phyloP scores from a whole-genome alignment of 1,140 invertebrate species.

The Polypedilum pembai region DNA sequence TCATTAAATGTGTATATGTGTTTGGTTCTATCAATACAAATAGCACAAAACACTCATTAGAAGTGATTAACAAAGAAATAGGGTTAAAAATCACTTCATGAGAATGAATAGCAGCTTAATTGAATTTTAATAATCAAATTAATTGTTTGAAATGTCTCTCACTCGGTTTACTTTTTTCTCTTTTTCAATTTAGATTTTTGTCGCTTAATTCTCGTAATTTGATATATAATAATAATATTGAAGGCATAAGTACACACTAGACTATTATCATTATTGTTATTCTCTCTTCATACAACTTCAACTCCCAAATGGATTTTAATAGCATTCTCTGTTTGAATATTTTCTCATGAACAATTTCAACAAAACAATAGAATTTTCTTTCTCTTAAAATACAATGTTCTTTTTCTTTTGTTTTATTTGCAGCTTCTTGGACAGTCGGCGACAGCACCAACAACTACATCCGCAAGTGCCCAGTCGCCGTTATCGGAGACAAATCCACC shows the following conservation, averaged over 20 bases:
- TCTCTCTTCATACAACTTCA: background rate
- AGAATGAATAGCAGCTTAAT: background rate
- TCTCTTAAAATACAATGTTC: conserved; percentile 15
- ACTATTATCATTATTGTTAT: background rate
- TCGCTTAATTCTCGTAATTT: conserved; percentile 10
- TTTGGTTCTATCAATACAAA: background rate
- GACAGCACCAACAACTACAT: conserved; percentile 55
- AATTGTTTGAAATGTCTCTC: conserved; percentile 1
- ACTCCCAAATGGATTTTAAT: conserved; percentile 22
- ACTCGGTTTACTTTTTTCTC: background rate
- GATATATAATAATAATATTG: conserved; percentile 14
- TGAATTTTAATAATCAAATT: conserved; percentile 27
- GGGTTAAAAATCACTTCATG: background rate
- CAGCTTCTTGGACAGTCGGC: conserved; percentile 65
- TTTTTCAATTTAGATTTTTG: conserved; percentile 20
- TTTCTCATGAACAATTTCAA: conserved; percentile 18
- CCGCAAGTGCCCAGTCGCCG: conserved; percentile 46
- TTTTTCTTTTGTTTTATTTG: conserved; percentile 41
- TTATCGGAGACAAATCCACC: conserved; percentile 50
- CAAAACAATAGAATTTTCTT: conserved; percentile 11
- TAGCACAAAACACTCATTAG: conserved; percentile 17
- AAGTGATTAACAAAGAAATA: background rate
- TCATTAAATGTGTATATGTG: background rate
- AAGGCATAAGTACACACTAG: background rate
- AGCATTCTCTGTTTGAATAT: conserved; percentile 8